Percentiles rank a stretch among this genome's conserved stretches.
Evolutionary conservation across 2,797 vertebrate species (phyloP).

Genomic region (Dermochelys coriacea): DNA sequence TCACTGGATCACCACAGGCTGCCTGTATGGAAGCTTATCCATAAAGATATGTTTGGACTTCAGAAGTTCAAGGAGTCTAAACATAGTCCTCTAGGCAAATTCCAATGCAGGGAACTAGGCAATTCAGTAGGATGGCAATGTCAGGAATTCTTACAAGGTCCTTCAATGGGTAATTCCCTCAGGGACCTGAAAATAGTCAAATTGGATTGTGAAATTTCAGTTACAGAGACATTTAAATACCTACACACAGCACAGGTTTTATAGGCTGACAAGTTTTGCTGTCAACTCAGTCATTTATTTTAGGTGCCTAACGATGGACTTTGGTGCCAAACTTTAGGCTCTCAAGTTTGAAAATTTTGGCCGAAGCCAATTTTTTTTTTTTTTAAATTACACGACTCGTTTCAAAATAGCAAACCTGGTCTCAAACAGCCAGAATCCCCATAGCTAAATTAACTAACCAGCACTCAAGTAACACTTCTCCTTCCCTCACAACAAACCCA

Average conservation of each 20-base stretch:
- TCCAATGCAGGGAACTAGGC: rapidly evolving
- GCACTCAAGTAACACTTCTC: background rate
- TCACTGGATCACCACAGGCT: background rate
- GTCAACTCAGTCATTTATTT: background rate
- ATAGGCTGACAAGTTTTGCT: rapidly evolving
- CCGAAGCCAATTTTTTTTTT: rapidly evolving
- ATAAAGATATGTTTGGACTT: rapidly evolving
- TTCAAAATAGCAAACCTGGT: background rate
- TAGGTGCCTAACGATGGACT: background rate
- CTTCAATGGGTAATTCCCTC: background rate
- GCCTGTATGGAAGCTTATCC: background rate
- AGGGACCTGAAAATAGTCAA: rapidly evolving
- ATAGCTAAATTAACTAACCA: background rate
- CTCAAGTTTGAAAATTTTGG: background rate
- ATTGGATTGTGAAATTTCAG: rapidly evolving
- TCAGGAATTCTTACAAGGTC: background rate
- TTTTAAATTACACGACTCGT: slow-evolving; percentile 37
- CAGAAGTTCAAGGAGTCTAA: rapidly evolving
- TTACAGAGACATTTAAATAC: rapidly evolving
- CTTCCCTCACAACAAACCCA: background rate
- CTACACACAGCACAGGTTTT: rapidly evolving
- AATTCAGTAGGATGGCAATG: background rate
- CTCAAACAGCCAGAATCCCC: background rate
- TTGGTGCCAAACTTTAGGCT: rapidly evolving
- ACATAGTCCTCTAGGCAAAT: background rate